Percentiles rank a stretch among this genome's conserved stretches.
Evolutionary conservation across 2,797 vertebrate genomes (phyloP).

Genomic region (Mus minutoides): DNA sequence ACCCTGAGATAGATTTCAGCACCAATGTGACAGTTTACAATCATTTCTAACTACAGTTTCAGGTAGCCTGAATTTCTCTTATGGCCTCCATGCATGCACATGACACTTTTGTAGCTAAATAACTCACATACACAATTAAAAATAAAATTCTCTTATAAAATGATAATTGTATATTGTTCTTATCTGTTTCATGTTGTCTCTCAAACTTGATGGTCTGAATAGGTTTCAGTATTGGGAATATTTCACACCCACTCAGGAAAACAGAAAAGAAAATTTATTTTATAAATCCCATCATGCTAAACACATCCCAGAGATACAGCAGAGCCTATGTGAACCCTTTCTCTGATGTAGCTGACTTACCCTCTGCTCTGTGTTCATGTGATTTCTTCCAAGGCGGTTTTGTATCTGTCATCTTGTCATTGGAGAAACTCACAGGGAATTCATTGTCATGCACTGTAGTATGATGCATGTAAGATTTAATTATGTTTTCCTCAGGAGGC

Average conservation of each 20-base stretch:
- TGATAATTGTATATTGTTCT: not conserved
- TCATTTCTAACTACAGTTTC: not conserved
- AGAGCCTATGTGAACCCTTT: not conserved
- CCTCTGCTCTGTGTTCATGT: not conserved
- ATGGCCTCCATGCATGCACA: not conserved
- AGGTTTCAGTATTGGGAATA: not conserved
- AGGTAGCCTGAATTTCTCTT: not conserved
- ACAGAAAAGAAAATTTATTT: not conserved
- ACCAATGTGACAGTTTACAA: not conserved
- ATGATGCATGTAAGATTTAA: not conserved
- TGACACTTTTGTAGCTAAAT: not conserved
- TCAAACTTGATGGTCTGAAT: not conserved
- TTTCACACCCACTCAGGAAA: not conserved
- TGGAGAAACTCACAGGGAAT: not conserved
- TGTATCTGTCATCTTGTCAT: not conserved
- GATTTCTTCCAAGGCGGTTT: not conserved
- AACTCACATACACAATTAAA: not conserved
- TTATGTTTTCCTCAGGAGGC: not conserved
- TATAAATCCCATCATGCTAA: accelerated
- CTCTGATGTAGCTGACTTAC: not conserved
- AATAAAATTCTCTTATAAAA: not conserved
- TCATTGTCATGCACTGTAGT: not conserved
- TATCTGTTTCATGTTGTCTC: not conserved
- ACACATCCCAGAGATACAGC: accelerated
- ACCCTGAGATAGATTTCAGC: not conserved